These are phyloP conservation scores for Parauchenoglanis ngamensis DNA, from an alignment of 2,797 vertebrate species.

Conservation along the genomic window DNA sequence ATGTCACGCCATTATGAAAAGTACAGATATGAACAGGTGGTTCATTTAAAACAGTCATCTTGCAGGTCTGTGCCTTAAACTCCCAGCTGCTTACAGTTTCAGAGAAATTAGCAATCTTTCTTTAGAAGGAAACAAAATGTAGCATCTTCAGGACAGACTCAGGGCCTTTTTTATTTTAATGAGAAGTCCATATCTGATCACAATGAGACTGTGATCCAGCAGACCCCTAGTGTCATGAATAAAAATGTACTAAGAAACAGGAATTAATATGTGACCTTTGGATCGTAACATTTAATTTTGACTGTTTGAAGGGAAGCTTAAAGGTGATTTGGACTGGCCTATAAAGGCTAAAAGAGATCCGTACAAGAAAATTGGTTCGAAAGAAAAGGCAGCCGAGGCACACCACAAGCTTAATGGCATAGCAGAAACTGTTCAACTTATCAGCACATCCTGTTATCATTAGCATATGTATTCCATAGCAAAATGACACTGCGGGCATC, in stretches of 20 bases:
- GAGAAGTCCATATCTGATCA: conserved; percentile 59
- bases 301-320: conserved; percentile 63
- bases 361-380: conserved; percentile 54
- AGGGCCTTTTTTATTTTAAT: conserved; percentile 53
- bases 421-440: conserved; percentile 14
- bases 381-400: conserved; percentile 43
- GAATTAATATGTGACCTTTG: conserved; percentile 63
- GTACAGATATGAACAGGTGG: conserved; percentile 28
- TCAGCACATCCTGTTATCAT: conserved; percentile 16
- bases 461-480: conserved; percentile 22
- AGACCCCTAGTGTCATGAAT: conserved; percentile 58
- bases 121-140: conserved; percentile 53
- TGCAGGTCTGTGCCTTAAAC: conserved; percentile 26
- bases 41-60: neutral
- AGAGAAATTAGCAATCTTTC: conserved; percentile 46
- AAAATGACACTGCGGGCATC: conserved; percentile 2
- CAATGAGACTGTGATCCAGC: conserved; percentile 48
- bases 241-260: conserved; percentile 57
- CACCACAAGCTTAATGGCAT: conserved; percentile 30
- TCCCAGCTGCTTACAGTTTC: conserved; percentile 14
- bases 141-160: conserved; percentile 48
- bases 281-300: conserved; percentile 64
- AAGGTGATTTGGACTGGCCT: conserved; percentile 61
- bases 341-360: conserved; percentile 56
- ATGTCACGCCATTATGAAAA: neutral